Evolutionary conservation across 2,888 invertebrate species (phyloP).

Genomic region (Eudemis profundana): DNA sequence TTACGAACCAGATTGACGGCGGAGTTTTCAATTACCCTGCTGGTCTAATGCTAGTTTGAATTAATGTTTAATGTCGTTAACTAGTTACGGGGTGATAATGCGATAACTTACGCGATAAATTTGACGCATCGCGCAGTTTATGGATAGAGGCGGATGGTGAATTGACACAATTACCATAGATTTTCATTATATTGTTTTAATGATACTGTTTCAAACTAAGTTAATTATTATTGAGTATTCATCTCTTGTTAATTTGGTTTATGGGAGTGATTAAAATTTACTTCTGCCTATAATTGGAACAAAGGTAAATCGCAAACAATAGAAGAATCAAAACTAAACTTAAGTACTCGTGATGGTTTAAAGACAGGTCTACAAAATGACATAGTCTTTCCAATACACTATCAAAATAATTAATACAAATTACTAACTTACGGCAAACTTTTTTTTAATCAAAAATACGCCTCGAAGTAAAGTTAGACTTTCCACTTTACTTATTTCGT

Average conservation of each 20-base stretch:
- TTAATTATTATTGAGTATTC: background rate
- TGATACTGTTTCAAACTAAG: background rate
- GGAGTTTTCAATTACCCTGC: background rate
- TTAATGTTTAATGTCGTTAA: conserved; percentile 55
- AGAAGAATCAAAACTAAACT: too few relatives aligned
- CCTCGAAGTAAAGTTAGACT: too few relatives aligned
- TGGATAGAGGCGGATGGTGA: conserved; percentile 14
- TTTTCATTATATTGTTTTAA: conserved; percentile 32
- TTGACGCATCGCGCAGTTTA: conserved; percentile 53
- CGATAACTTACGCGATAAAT: conserved; percentile 57
- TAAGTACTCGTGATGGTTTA: too few relatives aligned
- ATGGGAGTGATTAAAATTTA: background rate
- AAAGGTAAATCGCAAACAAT: background rate
- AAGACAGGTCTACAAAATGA: too few relatives aligned
- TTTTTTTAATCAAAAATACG: too few relatives aligned
- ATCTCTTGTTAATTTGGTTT: background rate
- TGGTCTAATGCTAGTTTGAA: conserved; percentile 48
- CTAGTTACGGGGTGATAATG: conserved; percentile 57
- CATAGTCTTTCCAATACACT: too few relatives aligned
- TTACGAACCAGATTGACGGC: too few relatives aligned
- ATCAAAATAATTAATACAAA: too few relatives aligned
- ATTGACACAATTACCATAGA: conserved; percentile 25
- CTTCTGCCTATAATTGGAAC: too few relatives aligned
- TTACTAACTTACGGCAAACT: too few relatives aligned
- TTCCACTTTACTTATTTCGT: too few relatives aligned